Evolutionary conservation across 2,113 vertebrate genomes (phyloP), one percentile per base, ranked within the genome.

Genomic region (Cyanistes caeruleus): DNA sequence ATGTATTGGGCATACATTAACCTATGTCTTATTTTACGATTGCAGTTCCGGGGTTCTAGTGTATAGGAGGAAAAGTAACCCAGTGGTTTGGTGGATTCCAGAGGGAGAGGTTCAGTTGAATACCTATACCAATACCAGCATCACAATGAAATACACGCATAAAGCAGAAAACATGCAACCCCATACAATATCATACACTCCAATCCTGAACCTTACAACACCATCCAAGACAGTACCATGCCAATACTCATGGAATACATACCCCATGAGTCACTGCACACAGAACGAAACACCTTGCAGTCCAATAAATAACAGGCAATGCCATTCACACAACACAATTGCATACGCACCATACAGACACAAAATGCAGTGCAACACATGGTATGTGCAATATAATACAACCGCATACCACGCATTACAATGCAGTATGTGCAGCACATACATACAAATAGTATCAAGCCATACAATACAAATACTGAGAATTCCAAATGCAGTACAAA

Each of bases 101-200:
- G 55, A 70, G 31, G 12, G 4, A n/a, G 23, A n/a, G 20, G 20
- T 58, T 58, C 23, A 22, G 11, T 2, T 63, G 33, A 51, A 58
- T 8, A 37, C 15, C n/a, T 51, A 3, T 35, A 55, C 15, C 27
- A 15, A 8, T 41, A 79, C 15, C 33, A 19, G 2, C 18, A n/a
- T 13, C 48, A 43, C 43, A 60, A 13, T 31, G 4, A 10, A 23
- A 44, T 12, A 46, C n/a, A 22, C 6, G 9, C n/a, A n/a, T 31
- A 35, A n/a, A 0, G 1, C 16, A 16, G 11, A 74, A 74, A 53
- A 27, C 24, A 14, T 19, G 15, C 21, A 39, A 15, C 23, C 56
- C 41, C 15, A 8, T 13, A 13, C 0, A 0, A 14, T 19, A 13
- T 2, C 5, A 8, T 23, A 28, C 82, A n/a, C n/a, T 28, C 6